Percentiles rank a stretch among this genome's conserved stretches.
These are phyloP conservation scores for Geophilus truncorum DNA, from an alignment of 2,888 invertebrate species.

Conservation along the genomic window DNA sequence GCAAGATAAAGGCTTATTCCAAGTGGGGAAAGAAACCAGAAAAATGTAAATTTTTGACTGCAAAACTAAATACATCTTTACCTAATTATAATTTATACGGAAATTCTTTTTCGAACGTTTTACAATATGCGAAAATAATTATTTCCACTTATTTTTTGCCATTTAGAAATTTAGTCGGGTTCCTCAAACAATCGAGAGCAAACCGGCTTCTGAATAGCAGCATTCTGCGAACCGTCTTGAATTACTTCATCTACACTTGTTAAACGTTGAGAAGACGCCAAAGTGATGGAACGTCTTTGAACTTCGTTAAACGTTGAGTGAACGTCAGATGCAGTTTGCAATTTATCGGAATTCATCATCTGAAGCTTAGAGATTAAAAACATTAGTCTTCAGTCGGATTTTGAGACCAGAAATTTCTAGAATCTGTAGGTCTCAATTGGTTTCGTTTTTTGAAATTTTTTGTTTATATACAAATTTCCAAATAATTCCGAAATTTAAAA, in stretches of 20 bases:
- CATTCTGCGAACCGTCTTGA: constrained; percentile 52
- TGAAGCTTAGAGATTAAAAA: constrained; percentile 36
- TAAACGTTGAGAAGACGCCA: constrained; percentile 53
- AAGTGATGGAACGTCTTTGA: constrained; percentile 52
- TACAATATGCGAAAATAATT: neutral
- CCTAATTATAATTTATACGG: neutral
- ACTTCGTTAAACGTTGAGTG: constrained; percentile 46
- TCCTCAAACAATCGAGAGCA: constrained; percentile 53
- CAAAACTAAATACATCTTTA: neutral
- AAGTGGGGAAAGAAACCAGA: neutral
- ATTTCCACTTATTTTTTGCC: constrained; percentile 42
- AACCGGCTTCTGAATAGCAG: constrained; percentile 53
- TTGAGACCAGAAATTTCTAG: too few relatives aligned
- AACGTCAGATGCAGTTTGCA: constrained; percentile 42
- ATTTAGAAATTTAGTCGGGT: constrained; percentile 48
- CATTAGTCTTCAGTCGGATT: neutral
- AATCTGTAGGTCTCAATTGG: too few relatives aligned
- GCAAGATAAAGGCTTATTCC: too few relatives aligned
- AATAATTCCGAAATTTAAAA: too few relatives aligned
- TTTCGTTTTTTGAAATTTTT: too few relatives aligned
- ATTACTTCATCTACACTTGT: constrained; percentile 52
- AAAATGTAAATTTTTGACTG: neutral
- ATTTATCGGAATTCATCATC: constrained; percentile 45
- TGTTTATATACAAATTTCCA: too few relatives aligned
- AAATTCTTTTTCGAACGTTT: neutral